Percentiles rank a stretch among this genome's conserved stretches.
Evolutionary conservation across 1,140 invertebrate genomes (phyloP).

Genomic region (Drosophila pallidifrons): DNA sequence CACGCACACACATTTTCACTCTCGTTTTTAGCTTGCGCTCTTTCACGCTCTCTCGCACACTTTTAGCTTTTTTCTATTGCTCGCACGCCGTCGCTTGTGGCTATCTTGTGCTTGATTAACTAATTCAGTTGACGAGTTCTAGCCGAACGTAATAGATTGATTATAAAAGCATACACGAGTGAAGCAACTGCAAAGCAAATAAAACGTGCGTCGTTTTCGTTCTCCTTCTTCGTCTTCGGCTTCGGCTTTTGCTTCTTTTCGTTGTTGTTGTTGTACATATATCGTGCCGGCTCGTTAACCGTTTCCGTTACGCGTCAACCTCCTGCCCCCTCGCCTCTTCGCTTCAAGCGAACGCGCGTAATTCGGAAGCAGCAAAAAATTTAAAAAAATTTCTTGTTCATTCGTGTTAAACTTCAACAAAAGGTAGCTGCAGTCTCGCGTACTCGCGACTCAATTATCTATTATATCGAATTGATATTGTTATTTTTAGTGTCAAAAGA

Average conservation of each 20-base stretch:
- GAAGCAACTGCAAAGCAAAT: slow-evolving; percentile 1
- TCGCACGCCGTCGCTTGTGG: slow-evolving; percentile 61
- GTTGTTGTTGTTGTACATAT: slow-evolving; percentile 13
- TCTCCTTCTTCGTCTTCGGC: background rate
- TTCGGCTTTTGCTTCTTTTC: background rate
- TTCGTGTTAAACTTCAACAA: slow-evolving; percentile 39
- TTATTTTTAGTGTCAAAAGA: slow-evolving; percentile 46
- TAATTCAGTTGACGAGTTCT: slow-evolving; percentile 85
- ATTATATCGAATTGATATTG: slow-evolving; percentile 45
- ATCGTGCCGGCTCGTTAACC: slow-evolving; percentile 44
- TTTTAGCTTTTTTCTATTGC: background rate
- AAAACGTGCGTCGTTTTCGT: slow-evolving; percentile 23
- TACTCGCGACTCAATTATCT: slow-evolving; percentile 36
- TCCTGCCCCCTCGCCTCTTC: background rate
- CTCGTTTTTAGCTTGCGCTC: slow-evolving; percentile 40
- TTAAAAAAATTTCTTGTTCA: slow-evolving; percentile 17
- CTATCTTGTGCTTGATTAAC: slow-evolving; percentile 81
- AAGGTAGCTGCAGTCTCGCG: slow-evolving; percentile 28
- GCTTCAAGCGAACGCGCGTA: slow-evolving; percentile 25
- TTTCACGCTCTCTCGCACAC: slow-evolving; percentile 15
- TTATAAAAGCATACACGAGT: slow-evolving; percentile 20
- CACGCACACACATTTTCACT: slow-evolving; percentile 49
- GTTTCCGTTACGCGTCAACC: slow-evolving; percentile 38
- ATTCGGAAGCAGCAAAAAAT: slow-evolving; percentile 27
- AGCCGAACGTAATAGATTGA: slow-evolving; percentile 79